Evolutionary conservation across 2,113 vertebrate genomes (phyloP), one percentile per base, ranked within the genome.

Genomic region (Monopterus albus): DNA sequence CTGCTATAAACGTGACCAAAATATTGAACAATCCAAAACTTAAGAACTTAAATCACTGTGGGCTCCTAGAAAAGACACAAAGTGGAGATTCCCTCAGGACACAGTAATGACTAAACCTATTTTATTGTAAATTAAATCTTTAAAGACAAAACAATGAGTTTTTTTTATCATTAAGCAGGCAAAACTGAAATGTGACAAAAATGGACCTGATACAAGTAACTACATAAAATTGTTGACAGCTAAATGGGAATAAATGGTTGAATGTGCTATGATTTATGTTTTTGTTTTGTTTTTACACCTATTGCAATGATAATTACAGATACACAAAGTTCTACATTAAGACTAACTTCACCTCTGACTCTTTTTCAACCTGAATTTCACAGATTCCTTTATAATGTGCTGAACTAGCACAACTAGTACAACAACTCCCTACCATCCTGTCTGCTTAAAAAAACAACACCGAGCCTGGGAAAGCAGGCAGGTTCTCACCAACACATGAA

Each of bases 401-500:
- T n/a, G 39, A 74, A 73, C 49, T 2, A 15, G 57, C 9, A 20
- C 36, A 65, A 55, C 57, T 33, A 49, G 70, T 63, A 18, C 17
- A 61, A 66, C 71, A 64, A 57, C 73, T 67, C 45, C 6, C 31
- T 2, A 35, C 18, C 35, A 23, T 66, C 51, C 55, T 13, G 45
- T 74, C 25, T 57, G 57, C 39, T 55, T 45, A n/a, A 43, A 57
- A 79, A 55, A 66, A 58, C 28, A 73, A 68, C 31, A 29, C 25
- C 15, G 29, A 67, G 21, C 51, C 60, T 62, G 68, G 29, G 64
- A 81, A 75, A 73, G 51, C 33, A 21, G 15, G 21, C 43, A 31
- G 14, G 2, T 46, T 18, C 35, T 39, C 42, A 65, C 51, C 9
- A 2, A 17, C 9, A 18, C 55, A 56, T 79, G 73, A 88, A 88